phyloP scores from a whole-genome alignment of 2,888 invertebrate species.

The Hydriomena furcata region DNA sequence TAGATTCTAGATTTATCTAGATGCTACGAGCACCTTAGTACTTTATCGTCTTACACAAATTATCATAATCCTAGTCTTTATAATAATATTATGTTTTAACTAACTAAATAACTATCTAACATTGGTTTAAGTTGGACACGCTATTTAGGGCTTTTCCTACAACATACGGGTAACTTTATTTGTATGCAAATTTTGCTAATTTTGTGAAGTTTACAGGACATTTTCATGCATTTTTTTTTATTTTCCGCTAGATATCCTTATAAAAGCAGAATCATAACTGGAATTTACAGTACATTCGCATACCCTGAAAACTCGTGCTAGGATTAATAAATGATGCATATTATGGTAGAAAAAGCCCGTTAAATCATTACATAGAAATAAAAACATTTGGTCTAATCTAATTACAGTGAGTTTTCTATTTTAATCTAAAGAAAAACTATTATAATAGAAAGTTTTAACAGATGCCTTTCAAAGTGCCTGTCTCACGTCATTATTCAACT shows the following conservation, averaged over 20 bases:
- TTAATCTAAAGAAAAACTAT: neutral
- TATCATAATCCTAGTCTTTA: conserved; percentile 7
- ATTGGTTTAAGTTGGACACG: conserved; percentile 1
- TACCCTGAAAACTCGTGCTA: too few species aligned
- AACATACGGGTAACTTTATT: neutral
- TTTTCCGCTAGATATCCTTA: too few species aligned
- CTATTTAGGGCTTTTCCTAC: conserved; percentile 7
- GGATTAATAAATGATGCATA: too few species aligned
- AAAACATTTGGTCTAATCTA: neutral
- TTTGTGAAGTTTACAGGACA: too few species aligned
- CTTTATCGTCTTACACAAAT: conserved; percentile 21
- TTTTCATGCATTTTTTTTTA: too few species aligned
- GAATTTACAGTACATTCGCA: too few species aligned
- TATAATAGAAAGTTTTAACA: conserved; percentile 1
- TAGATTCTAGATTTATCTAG: conserved; percentile 14
- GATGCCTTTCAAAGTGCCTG: neutral
- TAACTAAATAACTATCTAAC: conserved; percentile 19
- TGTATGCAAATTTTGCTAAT: too few species aligned
- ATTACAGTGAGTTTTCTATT: neutral
- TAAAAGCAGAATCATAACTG: too few species aligned
- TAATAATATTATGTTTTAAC: too few species aligned
- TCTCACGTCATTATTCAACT: neutral
- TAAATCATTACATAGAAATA: neutral
- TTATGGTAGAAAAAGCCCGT: too few species aligned
- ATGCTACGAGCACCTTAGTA: conserved; percentile 27